These are phyloP conservation scores for Eleutherodactylus coqui DNA, from an alignment of 2,797 vertebrate species.

Conservation along the genomic window DNA sequence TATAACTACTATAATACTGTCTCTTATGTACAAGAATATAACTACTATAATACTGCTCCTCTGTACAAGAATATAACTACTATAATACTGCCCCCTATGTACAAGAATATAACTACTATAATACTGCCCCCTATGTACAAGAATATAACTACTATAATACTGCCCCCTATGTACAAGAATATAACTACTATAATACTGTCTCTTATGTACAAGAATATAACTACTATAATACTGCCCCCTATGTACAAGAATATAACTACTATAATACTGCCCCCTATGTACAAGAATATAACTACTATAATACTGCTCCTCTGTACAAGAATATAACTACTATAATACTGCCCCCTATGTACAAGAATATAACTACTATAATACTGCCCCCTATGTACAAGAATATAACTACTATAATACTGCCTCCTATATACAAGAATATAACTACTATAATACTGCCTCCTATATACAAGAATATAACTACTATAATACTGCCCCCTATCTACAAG, in stretches of 20 bases:
- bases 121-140: background rate
- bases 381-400: slow-evolving; percentile 2
- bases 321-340: background rate
- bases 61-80: background rate
- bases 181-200: slow-evolving; percentile 12
- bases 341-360: background rate
- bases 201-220: slow-evolving; percentile 1
- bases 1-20: background rate
- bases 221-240: background rate
- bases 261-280: no score
- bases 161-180: slow-evolving; percentile 2
- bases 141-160: slow-evolving; percentile 11
- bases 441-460: background rate
- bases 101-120: background rate
- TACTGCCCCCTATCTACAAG: background rate
- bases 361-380: slow-evolving; percentile 1
- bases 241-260: no score
- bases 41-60: slow-evolving; percentile 1
- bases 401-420: slow-evolving; percentile 1
- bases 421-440: background rate
- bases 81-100: background rate
- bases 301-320: no score
- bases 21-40: background rate
- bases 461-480: slow-evolving; percentile 2
- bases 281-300: no score